Base-by-base conservation (phyloP, 2,888 invertebrate genomes). In the Epinotia ramella region DNA sequence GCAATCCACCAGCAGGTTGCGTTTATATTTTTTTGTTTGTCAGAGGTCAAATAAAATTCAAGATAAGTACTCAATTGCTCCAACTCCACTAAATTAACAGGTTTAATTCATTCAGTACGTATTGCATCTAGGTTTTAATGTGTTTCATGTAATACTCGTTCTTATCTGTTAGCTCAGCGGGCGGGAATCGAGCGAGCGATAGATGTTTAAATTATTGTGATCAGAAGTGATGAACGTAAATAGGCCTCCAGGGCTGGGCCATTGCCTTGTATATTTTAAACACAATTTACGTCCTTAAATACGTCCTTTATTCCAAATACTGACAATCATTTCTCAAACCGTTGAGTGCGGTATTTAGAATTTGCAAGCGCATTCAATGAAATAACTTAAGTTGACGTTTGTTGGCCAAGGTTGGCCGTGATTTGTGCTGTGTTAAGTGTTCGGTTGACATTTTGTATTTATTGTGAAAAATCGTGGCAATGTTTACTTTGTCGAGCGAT, bases 361-460 rank as follows among this genome's bases (percentile, higher is more conserved):
- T 67, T n/a, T 49, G 49, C 33, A 65, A 59, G 59, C 46, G 49
- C 63, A 60, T 65, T 68, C 64, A 70, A 65, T 75, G 20, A 44
- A 64, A 40, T 70, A 40, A 33, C 28, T 73, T 63, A 49, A 63
- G 49, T 75, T 20, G 69, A 28, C 28, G 49, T 53, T 65, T 65
- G 16, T 64, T 68, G 65, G 70, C 57, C 70, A 75, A 75, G 74
- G 74, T 64, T 18, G 59, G 28, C 13, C 28, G 49, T 57, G 49
- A 53, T 60, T 69, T 53, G 64, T 59, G 18, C 56, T 11, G 16
- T 46, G 56, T 13, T 16, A 60, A 65, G 60, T 53, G 16, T 46
- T 46, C 62, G 53, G 57, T 67, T 56, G 70, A 71, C 70, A 71
- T 66, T 68, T 70, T 57, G 60, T 60, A 28, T 18, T 28, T 28